Evolutionary conservation across 2,888 invertebrate genomes (phyloP).

Genomic region (Chymomyza caudatula): DNA sequence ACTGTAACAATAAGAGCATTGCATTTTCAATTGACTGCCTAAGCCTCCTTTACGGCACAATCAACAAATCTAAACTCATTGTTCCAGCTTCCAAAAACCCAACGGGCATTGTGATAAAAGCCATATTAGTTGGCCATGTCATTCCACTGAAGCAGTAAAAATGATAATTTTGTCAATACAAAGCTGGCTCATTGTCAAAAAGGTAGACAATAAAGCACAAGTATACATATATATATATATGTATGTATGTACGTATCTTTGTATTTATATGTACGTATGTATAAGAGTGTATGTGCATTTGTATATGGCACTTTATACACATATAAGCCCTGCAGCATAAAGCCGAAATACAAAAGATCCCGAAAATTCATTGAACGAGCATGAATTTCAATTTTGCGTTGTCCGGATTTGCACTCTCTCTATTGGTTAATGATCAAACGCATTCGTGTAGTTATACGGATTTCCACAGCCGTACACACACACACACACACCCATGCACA

Average conservation of each 20-base stretch:
- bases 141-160: constrained; percentile 68
- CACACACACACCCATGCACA: neutral
- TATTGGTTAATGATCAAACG: constrained; percentile 59
- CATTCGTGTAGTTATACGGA: constrained; percentile 42
- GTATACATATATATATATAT: neutral
- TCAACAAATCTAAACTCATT: constrained; percentile 1
- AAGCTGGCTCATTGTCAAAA: constrained; percentile 23
- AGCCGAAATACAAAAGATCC: constrained; percentile 7
- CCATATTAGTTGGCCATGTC: constrained; percentile 66
- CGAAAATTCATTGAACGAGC: constrained; percentile 49
- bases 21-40: constrained; percentile 57
- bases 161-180: constrained; percentile 65
- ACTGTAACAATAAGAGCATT: constrained; percentile 23
- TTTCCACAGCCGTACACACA: constrained; percentile 7
- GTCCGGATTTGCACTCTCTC: constrained; percentile 46
- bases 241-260: neutral
- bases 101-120: constrained; percentile 4
- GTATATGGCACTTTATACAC: neutral
- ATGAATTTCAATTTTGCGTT: constrained; percentile 63
- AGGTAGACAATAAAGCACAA: constrained; percentile 12
- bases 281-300: neutral
- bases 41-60: constrained; percentile 49
- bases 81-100: neutral
- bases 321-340: neutral
- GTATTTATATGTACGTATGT: neutral